phyloP scores from a whole-genome alignment of 1,140 invertebrate species.

The Aleiodes sp. region DNA sequence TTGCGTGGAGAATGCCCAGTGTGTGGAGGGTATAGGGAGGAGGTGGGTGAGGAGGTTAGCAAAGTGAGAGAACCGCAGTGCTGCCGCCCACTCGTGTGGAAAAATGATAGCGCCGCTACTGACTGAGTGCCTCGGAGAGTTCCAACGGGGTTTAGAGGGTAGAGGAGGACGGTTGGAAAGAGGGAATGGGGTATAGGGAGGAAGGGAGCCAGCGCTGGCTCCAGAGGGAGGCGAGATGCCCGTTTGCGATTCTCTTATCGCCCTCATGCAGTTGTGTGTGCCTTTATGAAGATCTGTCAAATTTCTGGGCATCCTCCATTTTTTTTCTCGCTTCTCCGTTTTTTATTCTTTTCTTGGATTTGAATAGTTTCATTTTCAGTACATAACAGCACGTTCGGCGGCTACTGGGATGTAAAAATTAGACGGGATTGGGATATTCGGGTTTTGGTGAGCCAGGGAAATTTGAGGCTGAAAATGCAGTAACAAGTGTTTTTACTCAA shows the following conservation, averaged over 20 bases:
- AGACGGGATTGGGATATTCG: too few species aligned
- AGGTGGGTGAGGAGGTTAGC: conserved; percentile 2
- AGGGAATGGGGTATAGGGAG: conserved; percentile 31
- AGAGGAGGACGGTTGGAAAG: conserved; percentile 23
- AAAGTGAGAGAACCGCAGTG: conserved; percentile 30
- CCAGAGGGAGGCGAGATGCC: conserved; percentile 48
- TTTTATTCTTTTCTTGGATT: conserved; percentile 3
- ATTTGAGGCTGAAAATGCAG: too few species aligned
- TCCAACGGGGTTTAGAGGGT: conserved; percentile 25
- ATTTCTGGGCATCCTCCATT: conserved; percentile 44
- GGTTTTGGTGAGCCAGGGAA: too few species aligned
- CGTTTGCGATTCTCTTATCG: conserved; percentile 56
- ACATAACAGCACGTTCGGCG: too few species aligned
- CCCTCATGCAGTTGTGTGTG: conserved; percentile 56
- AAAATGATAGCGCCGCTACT: conserved; percentile 59
- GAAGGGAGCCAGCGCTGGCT: conserved; percentile 20
- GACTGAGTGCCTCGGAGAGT: conserved; percentile 46
- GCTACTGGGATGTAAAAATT: too few species aligned
- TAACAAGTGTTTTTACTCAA: too few species aligned
- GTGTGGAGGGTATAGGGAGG: background rate
- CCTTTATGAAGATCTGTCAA: conserved; percentile 63
- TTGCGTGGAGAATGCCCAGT: background rate
- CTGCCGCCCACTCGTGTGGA: conserved; percentile 60
- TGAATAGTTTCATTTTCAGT: background rate
- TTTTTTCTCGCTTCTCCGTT: conserved; percentile 23